These are phyloP conservation scores for Ridgeia piscesae DNA, from an alignment of 1,140 invertebrate genomes.

Conservation along the genomic window DNA sequence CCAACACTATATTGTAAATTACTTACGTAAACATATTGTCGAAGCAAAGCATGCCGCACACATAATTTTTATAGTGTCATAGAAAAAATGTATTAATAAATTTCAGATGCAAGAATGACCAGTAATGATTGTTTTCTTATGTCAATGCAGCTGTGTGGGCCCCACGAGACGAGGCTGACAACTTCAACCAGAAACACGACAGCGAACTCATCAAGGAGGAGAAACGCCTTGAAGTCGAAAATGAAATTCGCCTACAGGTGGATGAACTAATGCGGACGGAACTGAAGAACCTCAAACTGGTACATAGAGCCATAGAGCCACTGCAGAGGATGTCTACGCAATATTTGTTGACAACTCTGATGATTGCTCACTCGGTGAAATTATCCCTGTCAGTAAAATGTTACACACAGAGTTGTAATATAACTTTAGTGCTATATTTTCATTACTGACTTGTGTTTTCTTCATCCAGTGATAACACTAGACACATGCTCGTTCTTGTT, in stretches of 20 bases:
- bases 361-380: not conserved
- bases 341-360: not conserved
- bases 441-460: not conserved
- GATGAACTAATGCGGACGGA: conserved; percentile 85
- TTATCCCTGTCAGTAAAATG: not conserved
- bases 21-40: too few species aligned
- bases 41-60: too few species aligned
- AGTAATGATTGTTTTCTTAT: not conserved
- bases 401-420: not conserved
- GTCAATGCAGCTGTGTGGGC: conserved; percentile 18
- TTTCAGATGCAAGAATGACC: too few species aligned
- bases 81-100: too few species aligned
- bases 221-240: conserved; percentile 80
- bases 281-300: conserved; percentile 75
- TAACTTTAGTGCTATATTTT: not conserved
- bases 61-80: too few species aligned
- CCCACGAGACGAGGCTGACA: conserved; percentile 61
- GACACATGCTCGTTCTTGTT: not conserved
- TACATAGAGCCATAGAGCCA: conserved; percentile 40
- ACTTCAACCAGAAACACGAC: conserved; percentile 73
- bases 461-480: not conserved
- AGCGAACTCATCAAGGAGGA: conserved; percentile 75
- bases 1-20: too few species aligned
- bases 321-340: not conserved
- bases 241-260: conserved; percentile 78